Evolutionary conservation across 2,113 vertebrate species (phyloP).

Genomic region (Nicator chloris): DNA sequence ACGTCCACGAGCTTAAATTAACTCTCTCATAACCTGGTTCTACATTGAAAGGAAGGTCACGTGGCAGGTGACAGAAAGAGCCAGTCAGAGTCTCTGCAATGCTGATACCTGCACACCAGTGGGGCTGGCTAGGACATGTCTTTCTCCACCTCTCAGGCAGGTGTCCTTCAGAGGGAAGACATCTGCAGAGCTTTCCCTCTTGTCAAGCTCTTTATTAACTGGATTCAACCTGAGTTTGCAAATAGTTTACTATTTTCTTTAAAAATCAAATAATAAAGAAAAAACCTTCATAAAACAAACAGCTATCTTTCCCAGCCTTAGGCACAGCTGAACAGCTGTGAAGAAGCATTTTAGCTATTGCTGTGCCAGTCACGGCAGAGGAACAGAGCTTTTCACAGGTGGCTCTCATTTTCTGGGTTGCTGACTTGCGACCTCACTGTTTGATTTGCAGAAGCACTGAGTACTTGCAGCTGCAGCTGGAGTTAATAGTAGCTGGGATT

Average conservation of each 20-base stretch:
- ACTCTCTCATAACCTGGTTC: background rate
- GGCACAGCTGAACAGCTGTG: conserved; percentile 33
- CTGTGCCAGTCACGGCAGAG: background rate
- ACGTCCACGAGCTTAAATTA: background rate
- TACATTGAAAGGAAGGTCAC: background rate
- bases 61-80: background rate
- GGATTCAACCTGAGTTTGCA: background rate
- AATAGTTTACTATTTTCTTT: conserved; percentile 19
- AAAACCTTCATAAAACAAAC: background rate
- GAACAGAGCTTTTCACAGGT: conserved; percentile 34
- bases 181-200: background rate
- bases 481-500: conserved; percentile 46
- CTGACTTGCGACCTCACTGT: conserved; percentile 56
- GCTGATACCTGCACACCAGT: background rate
- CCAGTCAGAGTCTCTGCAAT: background rate
- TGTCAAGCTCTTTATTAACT: background rate
- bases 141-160: background rate
- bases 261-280: background rate
- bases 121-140: background rate
- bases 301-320: background rate
- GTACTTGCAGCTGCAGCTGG: conserved; percentile 53
- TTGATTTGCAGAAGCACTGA: conserved; percentile 55
- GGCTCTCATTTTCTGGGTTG: conserved; percentile 62
- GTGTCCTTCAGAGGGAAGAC: background rate
- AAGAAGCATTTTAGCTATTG: conserved; percentile 8